phyloP scores from a whole-genome alignment of 2,797 vertebrate species.

The Tarsius wallacei region DNA sequence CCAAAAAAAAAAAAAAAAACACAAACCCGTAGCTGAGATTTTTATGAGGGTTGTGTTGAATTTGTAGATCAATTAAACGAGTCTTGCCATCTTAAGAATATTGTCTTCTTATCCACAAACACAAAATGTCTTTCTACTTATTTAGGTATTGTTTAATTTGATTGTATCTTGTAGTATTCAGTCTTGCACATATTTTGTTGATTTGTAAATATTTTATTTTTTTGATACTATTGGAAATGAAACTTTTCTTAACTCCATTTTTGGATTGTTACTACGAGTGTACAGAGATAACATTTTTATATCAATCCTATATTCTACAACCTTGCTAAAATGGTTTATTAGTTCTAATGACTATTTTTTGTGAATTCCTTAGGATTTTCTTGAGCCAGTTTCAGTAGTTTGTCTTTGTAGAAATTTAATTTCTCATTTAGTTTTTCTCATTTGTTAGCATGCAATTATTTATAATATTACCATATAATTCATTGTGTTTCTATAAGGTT shows the following conservation, averaged over 20 bases:
- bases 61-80: neutral
- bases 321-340: neutral
- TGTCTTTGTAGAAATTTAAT: slow-evolving; percentile 24
- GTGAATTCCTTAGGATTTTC: no score
- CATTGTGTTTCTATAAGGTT: slow-evolving; percentile 18
- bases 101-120: neutral
- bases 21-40: neutral
- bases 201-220: neutral
- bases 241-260: slow-evolving; percentile 17
- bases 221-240: neutral
- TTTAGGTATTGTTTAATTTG: neutral
- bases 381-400: no score
- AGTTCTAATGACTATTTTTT: neutral
- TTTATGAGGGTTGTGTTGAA: neutral
- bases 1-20: neutral
- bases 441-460: slow-evolving; percentile 28
- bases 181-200: neutral
- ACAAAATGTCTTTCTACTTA: neutral
- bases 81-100: neutral
- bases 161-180: neutral
- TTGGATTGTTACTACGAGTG: neutral
- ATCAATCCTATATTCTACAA: neutral
- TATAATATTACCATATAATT: neutral
- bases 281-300: neutral
- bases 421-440: neutral